These are phyloP conservation scores for Natrix natrix DNA, from an alignment of 2,797 vertebrate genomes.

Conservation along the genomic window DNA sequence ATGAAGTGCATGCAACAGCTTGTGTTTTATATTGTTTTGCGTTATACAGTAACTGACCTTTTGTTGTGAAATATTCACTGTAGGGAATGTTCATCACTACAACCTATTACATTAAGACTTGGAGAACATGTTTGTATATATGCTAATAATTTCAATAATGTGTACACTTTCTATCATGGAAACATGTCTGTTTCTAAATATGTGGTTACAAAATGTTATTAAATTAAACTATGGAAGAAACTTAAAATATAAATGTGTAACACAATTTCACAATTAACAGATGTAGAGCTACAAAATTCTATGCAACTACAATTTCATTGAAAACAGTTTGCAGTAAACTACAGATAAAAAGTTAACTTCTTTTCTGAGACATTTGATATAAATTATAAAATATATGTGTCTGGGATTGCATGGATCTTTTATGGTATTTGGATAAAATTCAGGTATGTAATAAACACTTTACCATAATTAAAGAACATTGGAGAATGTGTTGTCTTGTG, in stretches of 20 bases:
- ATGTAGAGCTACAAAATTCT: slow-evolving; percentile 44
- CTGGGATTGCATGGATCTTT: slow-evolving; percentile 21
- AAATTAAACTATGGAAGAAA: slow-evolving; percentile 40
- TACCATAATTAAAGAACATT: slow-evolving; percentile 44
- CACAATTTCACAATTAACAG: slow-evolving; percentile 47
- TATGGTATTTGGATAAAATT: slow-evolving; percentile 23
- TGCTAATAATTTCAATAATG: slow-evolving; percentile 47
- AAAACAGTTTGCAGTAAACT: slow-evolving; percentile 29
- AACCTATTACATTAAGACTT: slow-evolving; percentile 39
- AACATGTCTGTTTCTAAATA: slow-evolving; percentile 47
- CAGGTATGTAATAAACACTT: slow-evolving; percentile 28
- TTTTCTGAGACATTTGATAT: not conserved
- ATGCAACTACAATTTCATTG: slow-evolving; percentile 41
- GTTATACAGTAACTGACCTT: slow-evolving; percentile 8
- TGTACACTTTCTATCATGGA: slow-evolving; percentile 42
- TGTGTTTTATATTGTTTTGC: slow-evolving; percentile 12
- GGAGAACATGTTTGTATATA: slow-evolving; percentile 28
- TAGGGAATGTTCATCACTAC: slow-evolving; percentile 31
- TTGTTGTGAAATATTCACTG: slow-evolving; percentile 30
- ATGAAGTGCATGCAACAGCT: not conserved
- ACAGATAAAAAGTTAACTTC: not conserved
- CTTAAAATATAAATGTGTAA: slow-evolving; percentile 57
- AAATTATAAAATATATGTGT: slow-evolving; percentile 5
- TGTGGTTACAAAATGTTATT: slow-evolving; percentile 24
- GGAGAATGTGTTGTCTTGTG: slow-evolving; percentile 45